A percentile compares a stretch with the other conserved stretches of the same genome.
These are phyloP conservation scores for Gymnarchus niloticus DNA, from an alignment of 2,113 vertebrate species.

Conservation along the genomic window DNA sequence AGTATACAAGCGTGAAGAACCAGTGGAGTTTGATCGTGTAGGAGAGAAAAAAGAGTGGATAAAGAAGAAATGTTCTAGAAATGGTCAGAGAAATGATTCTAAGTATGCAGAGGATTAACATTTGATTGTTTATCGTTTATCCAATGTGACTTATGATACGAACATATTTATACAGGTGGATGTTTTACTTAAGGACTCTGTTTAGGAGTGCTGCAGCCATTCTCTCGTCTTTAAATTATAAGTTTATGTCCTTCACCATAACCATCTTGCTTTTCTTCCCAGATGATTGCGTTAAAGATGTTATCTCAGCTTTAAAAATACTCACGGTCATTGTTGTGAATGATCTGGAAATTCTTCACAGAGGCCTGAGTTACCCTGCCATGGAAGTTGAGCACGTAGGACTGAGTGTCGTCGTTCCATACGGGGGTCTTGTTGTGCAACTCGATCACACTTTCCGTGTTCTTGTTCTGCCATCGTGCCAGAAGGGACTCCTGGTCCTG, in stretches of 20 bases:
- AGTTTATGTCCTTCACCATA: not conserved
- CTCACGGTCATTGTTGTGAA: slow-evolving; percentile 97
- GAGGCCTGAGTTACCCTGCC: slow-evolving; percentile 97
- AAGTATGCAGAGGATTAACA: no score
- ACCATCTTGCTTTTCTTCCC: no score
- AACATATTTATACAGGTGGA: not conserved
- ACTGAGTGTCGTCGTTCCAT: slow-evolving; percentile 98
- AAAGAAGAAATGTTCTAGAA: not conserved
- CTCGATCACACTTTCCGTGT: slow-evolving; percentile 90
- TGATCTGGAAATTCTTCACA: slow-evolving; percentile 98
- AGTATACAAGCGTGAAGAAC: not conserved
- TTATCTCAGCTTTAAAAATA: slow-evolving; percentile 24
- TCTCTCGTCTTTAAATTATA: not conserved
- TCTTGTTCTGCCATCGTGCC: slow-evolving; percentile 97
- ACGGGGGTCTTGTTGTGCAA: slow-evolving; percentile 98
- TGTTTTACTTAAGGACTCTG: not conserved
- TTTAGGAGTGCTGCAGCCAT: not conserved
- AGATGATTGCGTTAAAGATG: not conserved
- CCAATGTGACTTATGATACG: not conserved
- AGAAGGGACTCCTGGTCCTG: slow-evolving; percentile 93
- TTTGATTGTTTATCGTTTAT: not conserved
- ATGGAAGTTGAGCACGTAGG: slow-evolving; percentile 97
- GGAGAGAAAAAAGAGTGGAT: not conserved
- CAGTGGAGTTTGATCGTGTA: not conserved
- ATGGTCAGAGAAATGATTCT: not conserved